These are phyloP conservation scores for Drosophila carrolli DNA, from an alignment of 1,140 invertebrate species.

Conservation along the genomic window DNA sequence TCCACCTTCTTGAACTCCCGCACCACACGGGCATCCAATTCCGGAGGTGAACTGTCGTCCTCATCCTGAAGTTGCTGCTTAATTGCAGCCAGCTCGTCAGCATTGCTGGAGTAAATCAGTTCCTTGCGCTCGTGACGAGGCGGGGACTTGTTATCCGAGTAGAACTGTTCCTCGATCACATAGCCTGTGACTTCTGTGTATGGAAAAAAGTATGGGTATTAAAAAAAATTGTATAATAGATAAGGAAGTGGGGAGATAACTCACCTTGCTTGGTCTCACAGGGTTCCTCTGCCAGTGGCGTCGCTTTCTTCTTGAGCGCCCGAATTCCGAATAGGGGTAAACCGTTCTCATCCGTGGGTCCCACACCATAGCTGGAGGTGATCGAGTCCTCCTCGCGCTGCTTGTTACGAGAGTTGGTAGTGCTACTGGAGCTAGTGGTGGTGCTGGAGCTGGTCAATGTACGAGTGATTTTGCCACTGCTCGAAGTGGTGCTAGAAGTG, in stretches of 20 bases:
- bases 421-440: constrained; percentile 72
- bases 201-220: not conserved
- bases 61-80: constrained; percentile 48
- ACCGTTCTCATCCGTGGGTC: constrained; percentile 92
- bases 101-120: constrained; percentile 88
- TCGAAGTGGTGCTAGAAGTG: constrained; percentile 40
- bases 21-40: constrained; percentile 53
- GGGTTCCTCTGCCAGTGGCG: constrained; percentile 70
- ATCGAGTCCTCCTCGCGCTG: constrained; percentile 85
- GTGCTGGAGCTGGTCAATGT: constrained; percentile 49
- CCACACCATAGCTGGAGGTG: constrained; percentile 92
- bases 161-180: constrained; percentile 88
- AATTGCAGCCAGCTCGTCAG: constrained; percentile 86
- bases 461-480: constrained; percentile 42
- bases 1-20: constrained; percentile 71
- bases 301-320: constrained; percentile 88
- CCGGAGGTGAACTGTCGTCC: constrained; percentile 34
- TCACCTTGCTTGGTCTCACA: constrained; percentile 85
- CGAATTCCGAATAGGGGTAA: constrained; percentile 90
- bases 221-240: not conserved
- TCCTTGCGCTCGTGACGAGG: constrained; percentile 88
- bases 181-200: constrained; percentile 87
- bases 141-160: constrained; percentile 88
- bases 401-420: constrained; percentile 80
- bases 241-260: too few species aligned